Evolutionary conservation across 2,113 vertebrate genomes (phyloP).

Genomic region (Etheostoma spectabile): DNA sequence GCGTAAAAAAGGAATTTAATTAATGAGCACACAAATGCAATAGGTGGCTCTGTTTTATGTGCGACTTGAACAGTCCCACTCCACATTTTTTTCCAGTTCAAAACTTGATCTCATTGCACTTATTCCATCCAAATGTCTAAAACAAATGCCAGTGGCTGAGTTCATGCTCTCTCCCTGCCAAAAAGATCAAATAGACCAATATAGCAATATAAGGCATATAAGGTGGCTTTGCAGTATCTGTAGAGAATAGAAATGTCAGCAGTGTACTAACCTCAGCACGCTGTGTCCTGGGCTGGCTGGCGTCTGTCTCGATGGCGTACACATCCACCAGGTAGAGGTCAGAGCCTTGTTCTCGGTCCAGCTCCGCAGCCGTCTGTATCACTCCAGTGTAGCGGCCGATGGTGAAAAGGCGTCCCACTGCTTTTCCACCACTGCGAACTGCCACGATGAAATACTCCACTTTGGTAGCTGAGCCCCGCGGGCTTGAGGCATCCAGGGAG

Average conservation of each 20-base stretch:
- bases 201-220: conserved; percentile 12
- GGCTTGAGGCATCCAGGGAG: conserved; percentile 92
- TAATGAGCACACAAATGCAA: conserved; percentile 50
- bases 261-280: conserved; percentile 90
- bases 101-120: conserved; percentile 69
- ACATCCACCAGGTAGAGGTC: conserved; percentile 96
- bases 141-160: conserved; percentile 64
- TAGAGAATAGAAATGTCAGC: conserved; percentile 51
- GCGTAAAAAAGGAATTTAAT: conserved; percentile 46
- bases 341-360: conserved; percentile 94
- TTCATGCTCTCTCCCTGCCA: conserved; percentile 67
- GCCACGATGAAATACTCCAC: conserved; percentile 98
- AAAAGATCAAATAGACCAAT: conserved; percentile 47
- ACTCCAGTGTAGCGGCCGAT: conserved; percentile 91
- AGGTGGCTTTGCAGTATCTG: conserved; percentile 54
- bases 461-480: conserved; percentile 85
- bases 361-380: conserved; percentile 93
- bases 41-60: conserved; percentile 64
- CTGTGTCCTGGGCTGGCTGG: conserved; percentile 91
- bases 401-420: conserved; percentile 93
- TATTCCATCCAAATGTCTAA: conserved; percentile 69
- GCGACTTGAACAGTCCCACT: conserved; percentile 59
- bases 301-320: conserved; percentile 93
- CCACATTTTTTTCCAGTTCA: conserved; percentile 45
- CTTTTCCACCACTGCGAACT: conserved; percentile 88